Base-by-base conservation (phyloP, 2,888 invertebrate genomes). In the Lasioglossum zephyrum region DNA sequence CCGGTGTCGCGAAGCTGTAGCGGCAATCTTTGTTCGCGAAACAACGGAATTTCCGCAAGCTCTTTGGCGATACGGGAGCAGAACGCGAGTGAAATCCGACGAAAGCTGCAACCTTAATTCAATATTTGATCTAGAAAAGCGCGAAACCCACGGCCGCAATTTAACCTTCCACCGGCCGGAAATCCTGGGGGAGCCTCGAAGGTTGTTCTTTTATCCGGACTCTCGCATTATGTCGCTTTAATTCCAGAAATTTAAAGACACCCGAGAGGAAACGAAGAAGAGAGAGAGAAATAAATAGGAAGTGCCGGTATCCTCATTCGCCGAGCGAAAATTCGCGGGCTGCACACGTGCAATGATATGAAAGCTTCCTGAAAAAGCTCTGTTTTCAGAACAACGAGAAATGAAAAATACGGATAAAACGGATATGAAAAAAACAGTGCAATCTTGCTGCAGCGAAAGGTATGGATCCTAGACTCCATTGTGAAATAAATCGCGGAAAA, bases 41-140 rank as follows among this genome's bases (percentile, higher is more conserved):
- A 76, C 60, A 76, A 76, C 44, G 76, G 44, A 66, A 66, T 44
- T 66, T 66, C 63, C 22, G 44, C 63, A 66, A 66, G 9, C 36
- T 31, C 66, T 18, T 1, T 22, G 3, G 57, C 9, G 60, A 57
- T 39, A 57, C 31, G 39, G 41, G 31, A 36, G 18, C n/a, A 36
- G 26, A 9, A 57, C 53, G 31, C 31, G 36, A 44, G 16, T 66
- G n/a, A 44, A 81, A 79, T 73, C 44, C 39, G 16, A 6, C 66
- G 44, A 47, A 70, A 74, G n/a, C 16, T 69, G 44, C 16, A 36
- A 69, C 69, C 66, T 77, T 84, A 81, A 81, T 77, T 84, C 77
- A 69, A 81, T 73, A 75, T 84, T 84, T 84, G 80, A 84, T 76
- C 69, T 57, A 36, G 18, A 73, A 69, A 44, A 73, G 60, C 77